phyloP scores from a whole-genome alignment of 2,797 vertebrate species.

The Tapera naevia region DNA sequence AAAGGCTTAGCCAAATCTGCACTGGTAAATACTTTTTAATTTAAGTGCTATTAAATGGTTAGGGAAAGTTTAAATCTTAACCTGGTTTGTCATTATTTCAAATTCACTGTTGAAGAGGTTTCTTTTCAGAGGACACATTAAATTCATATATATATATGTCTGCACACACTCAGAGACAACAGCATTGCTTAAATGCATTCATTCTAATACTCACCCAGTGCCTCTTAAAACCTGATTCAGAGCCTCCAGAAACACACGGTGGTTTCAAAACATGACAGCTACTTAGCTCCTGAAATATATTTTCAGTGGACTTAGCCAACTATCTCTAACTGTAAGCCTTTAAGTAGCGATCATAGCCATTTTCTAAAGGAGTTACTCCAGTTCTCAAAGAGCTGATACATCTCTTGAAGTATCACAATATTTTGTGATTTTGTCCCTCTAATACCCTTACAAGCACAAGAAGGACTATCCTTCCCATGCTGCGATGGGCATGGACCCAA shows the following conservation, averaged over 20 bases:
- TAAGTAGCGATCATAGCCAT: not conserved
- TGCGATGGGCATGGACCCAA: not conserved
- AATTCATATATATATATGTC: not conserved
- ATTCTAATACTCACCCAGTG: not conserved
- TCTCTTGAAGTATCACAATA: not conserved
- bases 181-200: not conserved
- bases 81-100: not conserved
- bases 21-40: slow-evolving; percentile 5
- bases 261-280: not conserved
- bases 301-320: not conserved
- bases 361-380: not conserved
- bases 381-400: not conserved
- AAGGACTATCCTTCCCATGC: not conserved
- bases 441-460: not conserved
- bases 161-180: not conserved
- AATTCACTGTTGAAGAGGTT: not conserved
- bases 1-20: not conserved
- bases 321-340: not conserved
- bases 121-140: not conserved
- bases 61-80: not conserved
- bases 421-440: not conserved
- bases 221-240: not conserved
- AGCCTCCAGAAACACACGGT: not conserved
- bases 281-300: not conserved
- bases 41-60: slow-evolving; percentile 11